Evolutionary conservation across 1,140 invertebrate species (phyloP), one percentile per base, ranked within the genome.

Genomic region (Drosophila asahinai): DNA sequence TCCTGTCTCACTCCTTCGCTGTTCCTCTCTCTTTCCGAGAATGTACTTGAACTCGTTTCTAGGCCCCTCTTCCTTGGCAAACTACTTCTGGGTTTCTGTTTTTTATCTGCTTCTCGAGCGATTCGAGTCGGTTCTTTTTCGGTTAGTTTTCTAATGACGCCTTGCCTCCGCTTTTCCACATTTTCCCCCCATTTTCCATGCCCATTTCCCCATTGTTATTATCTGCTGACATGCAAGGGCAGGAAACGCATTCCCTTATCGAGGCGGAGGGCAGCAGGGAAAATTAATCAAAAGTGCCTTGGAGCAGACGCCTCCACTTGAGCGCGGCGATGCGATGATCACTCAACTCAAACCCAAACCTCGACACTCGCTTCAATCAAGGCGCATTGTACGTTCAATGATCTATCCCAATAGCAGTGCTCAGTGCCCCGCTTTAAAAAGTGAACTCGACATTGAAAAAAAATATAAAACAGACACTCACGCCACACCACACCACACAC

Each of bases 381-480:
- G 66, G 83, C 61, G 73, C 84, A 89, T 81, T 89, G 86, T 86
- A 77, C 86, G 86, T 84, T 90, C 86, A 90, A 90, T 81, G 86
- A 90, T 90, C 86, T 82, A 72, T 81, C 72, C 72, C 81, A 78
- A 89, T 89, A 89, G 81, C 84, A 62, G 55, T 78, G 77, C 62
- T 70, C 65, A 87, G 33, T 77, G 76, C 55, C 43, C 83, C 65
- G 80, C 68, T 87, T 86, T 86, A 63, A 89, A 89, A 89, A 89
- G 86, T 86, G 86, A 89, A 90, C 86, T 89, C 86, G 86, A 89
- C 86, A 89, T 89, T 89, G 86, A 89, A 89, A 84, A 83, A 70
- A 81, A 82, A 80, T 57, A 63, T 58, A 65, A 57, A 57, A 57
- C 51, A 25, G 19, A 73, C n/a, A 43, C 36, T 15, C 15, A 55